phyloP scores from a whole-genome alignment of 2,888 invertebrate species.

The Amphipoea lucens region DNA sequence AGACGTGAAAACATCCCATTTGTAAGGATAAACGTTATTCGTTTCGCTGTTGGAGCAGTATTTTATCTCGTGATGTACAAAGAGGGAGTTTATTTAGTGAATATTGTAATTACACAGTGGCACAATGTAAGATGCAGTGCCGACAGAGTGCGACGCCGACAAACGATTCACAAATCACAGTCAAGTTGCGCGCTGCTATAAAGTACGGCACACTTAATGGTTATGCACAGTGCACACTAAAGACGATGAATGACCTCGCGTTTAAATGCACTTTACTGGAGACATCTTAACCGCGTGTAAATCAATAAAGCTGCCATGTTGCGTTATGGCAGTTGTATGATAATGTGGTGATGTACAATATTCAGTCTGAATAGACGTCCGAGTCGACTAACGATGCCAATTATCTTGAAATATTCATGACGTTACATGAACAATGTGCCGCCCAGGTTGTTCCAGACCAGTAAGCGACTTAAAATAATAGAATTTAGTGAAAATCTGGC shows the following conservation, averaged over 20 bases:
- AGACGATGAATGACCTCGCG: conserved; percentile 56
- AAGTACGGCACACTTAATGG: conserved; percentile 62
- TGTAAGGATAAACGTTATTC: conserved; percentile 66
- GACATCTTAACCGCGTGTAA: conserved; percentile 56
- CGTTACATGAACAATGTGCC: conserved; percentile 8
- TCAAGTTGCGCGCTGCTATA: conserved; percentile 56
- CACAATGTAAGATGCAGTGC: conserved; percentile 59
- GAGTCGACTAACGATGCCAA: conserved; percentile 43
- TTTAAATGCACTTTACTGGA: conserved; percentile 62
- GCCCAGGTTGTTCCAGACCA: neutral
- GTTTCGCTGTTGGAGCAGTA: conserved; percentile 50
- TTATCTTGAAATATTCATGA: conserved; percentile 59
- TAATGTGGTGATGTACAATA: conserved; percentile 47
- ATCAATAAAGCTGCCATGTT: conserved; percentile 59
- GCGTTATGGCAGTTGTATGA: conserved; percentile 39
- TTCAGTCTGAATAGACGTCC: conserved; percentile 47
- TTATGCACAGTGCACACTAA: conserved; percentile 58
- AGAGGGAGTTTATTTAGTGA: conserved; percentile 51
- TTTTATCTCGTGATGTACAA: conserved; percentile 51
- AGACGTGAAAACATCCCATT: conserved; percentile 67
- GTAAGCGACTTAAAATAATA: conserved; percentile 32
- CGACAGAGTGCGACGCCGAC: conserved; percentile 54
- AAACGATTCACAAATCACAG: conserved; percentile 66
- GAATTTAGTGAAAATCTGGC: conserved; percentile 42
- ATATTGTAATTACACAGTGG: conserved; percentile 60